Evolutionary conservation across 2,797 vertebrate genomes (phyloP).

Genomic region (Hafferia zeledoni): DNA sequence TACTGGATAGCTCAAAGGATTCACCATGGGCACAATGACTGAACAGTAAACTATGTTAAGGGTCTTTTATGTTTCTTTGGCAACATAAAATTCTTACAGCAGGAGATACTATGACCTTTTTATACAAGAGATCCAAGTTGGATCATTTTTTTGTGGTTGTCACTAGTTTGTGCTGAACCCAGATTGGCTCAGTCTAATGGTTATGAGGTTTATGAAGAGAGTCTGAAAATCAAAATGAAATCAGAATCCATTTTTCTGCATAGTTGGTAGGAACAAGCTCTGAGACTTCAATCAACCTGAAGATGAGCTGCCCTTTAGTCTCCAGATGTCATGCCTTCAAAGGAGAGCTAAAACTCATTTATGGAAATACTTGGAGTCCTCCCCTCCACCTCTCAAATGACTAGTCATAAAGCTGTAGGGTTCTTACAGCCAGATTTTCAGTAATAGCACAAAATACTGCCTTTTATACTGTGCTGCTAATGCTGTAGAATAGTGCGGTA

Average conservation of each 20-base stretch:
- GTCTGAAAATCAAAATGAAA: background rate
- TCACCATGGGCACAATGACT: background rate
- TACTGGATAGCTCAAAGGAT: background rate
- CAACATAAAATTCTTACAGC: background rate
- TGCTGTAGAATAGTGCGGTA: background rate
- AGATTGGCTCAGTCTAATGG: background rate
- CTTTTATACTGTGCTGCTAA: background rate
- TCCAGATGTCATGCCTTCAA: background rate
- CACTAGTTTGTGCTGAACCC: background rate
- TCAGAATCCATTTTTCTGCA: background rate
- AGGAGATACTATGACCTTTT: background rate
- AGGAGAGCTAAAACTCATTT: constrained; percentile 25
- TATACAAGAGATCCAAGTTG: background rate
- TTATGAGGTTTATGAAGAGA: constrained; percentile 2
- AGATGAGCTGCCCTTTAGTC: background rate
- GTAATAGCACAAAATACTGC: background rate
- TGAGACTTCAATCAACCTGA: background rate
- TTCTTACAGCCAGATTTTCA: constrained; percentile 10
- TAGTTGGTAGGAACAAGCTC: background rate
- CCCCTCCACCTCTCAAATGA: background rate
- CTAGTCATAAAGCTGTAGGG: constrained; percentile 10
- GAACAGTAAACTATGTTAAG: background rate
- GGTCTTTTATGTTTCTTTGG: background rate
- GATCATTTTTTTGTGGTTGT: background rate
- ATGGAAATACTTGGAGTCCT: constrained; percentile 5